Percentiles rank a stretch among this genome's conserved stretches.
Conservation (phyloP, 1,140 invertebrate genomes). For the Linepithema humile region DNA sequence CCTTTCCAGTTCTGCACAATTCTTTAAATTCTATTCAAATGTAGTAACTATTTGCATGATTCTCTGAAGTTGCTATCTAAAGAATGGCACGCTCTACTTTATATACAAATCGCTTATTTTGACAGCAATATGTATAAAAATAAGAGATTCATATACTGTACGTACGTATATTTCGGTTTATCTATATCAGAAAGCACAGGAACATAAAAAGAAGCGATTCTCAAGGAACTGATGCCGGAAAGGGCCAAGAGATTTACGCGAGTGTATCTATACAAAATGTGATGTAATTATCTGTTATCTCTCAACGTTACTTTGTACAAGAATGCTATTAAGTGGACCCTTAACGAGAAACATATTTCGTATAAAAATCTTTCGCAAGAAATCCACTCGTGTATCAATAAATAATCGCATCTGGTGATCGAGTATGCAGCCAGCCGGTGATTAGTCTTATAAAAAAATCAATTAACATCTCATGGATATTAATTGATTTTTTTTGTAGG, state of each 20-base stretch:
- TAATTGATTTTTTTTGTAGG: constrained; percentile 30
- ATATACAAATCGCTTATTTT: constrained; percentile 19
- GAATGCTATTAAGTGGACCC: constrained; percentile 54
- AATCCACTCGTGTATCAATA: constrained; percentile 51
- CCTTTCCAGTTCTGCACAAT: constrained; percentile 22
- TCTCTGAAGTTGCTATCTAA: not conserved
- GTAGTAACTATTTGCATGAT: not conserved
- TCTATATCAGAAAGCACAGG: constrained; percentile 30
- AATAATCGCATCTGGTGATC: constrained; percentile 36
- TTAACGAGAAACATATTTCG: constrained; percentile 20
- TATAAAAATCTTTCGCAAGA: constrained; percentile 41
- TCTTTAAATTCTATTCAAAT: constrained; percentile 21
- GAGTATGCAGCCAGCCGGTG: constrained; percentile 20
- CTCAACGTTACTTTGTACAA: constrained; percentile 42
- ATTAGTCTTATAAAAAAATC: constrained; percentile 21
- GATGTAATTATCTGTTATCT: constrained; percentile 32
- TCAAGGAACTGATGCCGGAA: constrained; percentile 37
- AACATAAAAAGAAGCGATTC: constrained; percentile 37
- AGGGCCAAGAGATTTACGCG: constrained; percentile 23
- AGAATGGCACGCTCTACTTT: constrained; percentile 14
- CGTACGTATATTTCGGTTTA: constrained; percentile 1
- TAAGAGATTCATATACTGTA: constrained; percentile 9
- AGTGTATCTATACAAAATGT: constrained; percentile 29
- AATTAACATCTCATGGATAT: not conserved
- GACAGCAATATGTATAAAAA: not conserved